Conservation (phyloP, 1,140 invertebrate species). For the Prorops nasuta region DNA sequence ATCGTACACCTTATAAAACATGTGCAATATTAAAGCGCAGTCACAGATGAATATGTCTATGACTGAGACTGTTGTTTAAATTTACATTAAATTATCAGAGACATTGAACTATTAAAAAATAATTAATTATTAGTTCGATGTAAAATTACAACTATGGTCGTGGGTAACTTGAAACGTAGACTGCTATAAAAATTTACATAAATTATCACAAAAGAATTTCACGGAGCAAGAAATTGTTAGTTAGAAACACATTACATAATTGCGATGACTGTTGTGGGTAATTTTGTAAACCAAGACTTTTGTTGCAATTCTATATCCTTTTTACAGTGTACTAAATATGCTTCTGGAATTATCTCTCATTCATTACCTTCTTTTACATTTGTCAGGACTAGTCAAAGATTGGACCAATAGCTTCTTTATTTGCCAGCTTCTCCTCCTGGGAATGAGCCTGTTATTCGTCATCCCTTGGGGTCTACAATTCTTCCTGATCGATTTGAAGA, state of each 20-base stretch:
- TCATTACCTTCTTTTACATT: background rate
- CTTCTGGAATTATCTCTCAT: background rate
- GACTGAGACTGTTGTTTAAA: no score
- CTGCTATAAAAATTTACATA: no score
- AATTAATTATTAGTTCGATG: background rate
- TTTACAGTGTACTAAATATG: no score
- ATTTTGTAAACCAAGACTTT: no score
- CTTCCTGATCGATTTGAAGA: slow-evolving; percentile 24
- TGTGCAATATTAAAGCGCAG: background rate
- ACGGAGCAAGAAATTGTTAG: no score
- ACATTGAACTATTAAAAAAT: background rate
- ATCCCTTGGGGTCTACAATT: slow-evolving; percentile 49
- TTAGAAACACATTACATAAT: no score
- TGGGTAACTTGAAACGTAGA: no score
- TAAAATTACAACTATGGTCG: no score
- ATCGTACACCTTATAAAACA: background rate
- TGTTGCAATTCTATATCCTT: no score
- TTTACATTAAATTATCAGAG: background rate
- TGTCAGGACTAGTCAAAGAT: slow-evolving; percentile 50
- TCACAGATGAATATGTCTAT: no score
- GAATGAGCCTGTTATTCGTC: slow-evolving; percentile 40
- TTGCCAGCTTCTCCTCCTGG: slow-evolving; percentile 42
- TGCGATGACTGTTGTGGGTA: no score
- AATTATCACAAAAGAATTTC: no score
- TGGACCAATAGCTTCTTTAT: slow-evolving; percentile 46